phyloP scores from a whole-genome alignment of 1,140 invertebrate genomes.

The Penaeus indicus region DNA sequence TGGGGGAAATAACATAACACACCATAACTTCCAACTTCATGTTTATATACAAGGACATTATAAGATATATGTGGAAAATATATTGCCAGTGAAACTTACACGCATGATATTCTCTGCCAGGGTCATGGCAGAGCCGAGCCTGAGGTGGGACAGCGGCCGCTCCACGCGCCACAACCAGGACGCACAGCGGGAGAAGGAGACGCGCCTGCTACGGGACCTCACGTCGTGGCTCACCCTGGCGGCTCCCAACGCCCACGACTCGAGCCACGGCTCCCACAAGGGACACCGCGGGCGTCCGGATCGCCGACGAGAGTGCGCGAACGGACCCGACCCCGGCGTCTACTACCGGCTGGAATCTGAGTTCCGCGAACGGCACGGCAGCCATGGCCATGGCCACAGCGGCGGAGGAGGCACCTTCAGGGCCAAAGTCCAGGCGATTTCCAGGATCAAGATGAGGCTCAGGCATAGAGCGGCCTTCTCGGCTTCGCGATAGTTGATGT shows the following conservation, averaged over 20 bases:
- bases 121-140: conserved; percentile 56
- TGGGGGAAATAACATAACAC: neutral
- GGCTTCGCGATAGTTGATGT: conserved; percentile 42
- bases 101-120: neutral
- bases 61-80: neutral
- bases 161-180: conserved; percentile 66
- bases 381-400: conserved; percentile 45
- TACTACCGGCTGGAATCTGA: conserved; percentile 63
- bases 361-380: conserved; percentile 56
- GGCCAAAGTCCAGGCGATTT: conserved; percentile 65
- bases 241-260: conserved; percentile 48
- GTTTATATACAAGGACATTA: neutral
- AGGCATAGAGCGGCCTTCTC: conserved; percentile 64
- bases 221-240: conserved; percentile 63
- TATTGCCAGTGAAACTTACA: too few species aligned
- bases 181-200: conserved; percentile 61
- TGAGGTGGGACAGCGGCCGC: conserved; percentile 61
- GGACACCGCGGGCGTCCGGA: conserved; percentile 21
- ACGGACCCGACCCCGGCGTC: conserved; percentile 50
- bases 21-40: neutral
- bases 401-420: conserved; percentile 51
- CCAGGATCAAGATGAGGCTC: conserved; percentile 65
- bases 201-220: conserved; percentile 52
- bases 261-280: conserved; percentile 39
- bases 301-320: conserved; percentile 35